phyloP scores from a whole-genome alignment of 1,140 invertebrate species.

The Drosophila ironensis region DNA sequence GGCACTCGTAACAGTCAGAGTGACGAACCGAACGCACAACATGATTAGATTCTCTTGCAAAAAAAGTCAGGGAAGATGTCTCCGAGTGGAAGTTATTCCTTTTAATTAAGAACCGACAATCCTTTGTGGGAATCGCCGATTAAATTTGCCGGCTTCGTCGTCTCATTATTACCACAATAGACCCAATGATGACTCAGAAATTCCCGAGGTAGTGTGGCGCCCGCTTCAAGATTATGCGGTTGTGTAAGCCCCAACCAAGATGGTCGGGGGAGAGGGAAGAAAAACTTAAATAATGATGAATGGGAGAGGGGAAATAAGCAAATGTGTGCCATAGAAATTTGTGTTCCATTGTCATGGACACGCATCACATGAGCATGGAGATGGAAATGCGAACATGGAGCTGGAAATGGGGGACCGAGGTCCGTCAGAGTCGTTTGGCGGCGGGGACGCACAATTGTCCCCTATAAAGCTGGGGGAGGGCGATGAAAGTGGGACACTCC shows the following conservation, averaged over 20 bases:
- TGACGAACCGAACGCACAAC: background rate
- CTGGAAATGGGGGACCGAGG: constrained; percentile 3
- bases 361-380: constrained; percentile 41
- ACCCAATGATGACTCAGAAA: too few relatives aligned
- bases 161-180: too few relatives aligned
- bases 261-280: background rate
- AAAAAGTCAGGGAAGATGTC: too few relatives aligned
- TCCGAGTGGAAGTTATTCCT: too few relatives aligned
- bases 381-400: constrained; percentile 11
- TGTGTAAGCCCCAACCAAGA: constrained; percentile 27
- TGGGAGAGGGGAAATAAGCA: constrained; percentile 30
- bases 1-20: constrained; percentile 1
- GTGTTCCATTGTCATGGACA: constrained; percentile 61
- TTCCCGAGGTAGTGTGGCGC: constrained; percentile 25
- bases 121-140: too few relatives aligned
- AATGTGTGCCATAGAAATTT: constrained; percentile 64
- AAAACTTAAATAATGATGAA: background rate
- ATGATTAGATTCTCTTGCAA: background rate
- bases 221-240: constrained; percentile 58
- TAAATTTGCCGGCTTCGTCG: too few relatives aligned
- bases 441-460: constrained; percentile 42
- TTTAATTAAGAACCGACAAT: too few relatives aligned
- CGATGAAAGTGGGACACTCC: constrained; percentile 30
- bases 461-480: constrained; percentile 35
- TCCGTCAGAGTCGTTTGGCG: constrained; percentile 31